Conservation (phyloP, 2,113 vertebrate species). For the Phoenicopterus ruber region DNA sequence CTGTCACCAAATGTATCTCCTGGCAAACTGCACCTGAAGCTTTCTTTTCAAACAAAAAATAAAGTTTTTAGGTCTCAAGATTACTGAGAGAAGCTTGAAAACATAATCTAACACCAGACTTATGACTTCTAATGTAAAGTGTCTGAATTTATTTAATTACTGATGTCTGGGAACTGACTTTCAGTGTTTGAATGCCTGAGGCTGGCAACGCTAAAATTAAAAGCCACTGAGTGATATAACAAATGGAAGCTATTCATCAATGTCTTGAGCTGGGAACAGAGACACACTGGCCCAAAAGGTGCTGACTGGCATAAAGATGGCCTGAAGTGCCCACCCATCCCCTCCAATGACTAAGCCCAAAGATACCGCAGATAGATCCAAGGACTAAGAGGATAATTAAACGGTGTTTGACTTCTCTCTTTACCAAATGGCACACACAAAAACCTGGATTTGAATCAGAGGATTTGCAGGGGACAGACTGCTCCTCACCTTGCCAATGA, state of each 20-base stretch:
- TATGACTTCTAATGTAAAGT: neutral
- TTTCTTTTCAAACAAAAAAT: neutral
- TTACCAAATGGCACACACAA: neutral
- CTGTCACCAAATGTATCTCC: neutral
- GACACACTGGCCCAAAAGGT: neutral
- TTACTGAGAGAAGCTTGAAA: neutral
- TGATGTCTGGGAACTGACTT: neutral
- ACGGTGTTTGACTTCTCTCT: neutral
- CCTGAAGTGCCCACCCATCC: neutral
- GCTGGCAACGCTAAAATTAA: neutral
- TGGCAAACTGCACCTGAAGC: neutral
- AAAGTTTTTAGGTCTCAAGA: neutral
- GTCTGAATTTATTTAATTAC: neutral
- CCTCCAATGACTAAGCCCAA: neutral
- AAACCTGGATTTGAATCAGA: neutral
- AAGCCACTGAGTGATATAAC: neutral
- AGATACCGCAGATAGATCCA: neutral
- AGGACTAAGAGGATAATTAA: slow-evolving; percentile 19
- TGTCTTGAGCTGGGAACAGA: neutral
- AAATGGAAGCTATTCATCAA: neutral
- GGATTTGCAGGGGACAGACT: neutral
- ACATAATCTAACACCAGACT: neutral
- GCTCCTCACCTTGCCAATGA: slow-evolving; percentile 17
- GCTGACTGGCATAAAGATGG: neutral
- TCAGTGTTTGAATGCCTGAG: neutral